phyloP scores from a whole-genome alignment of 1,140 invertebrate genomes.

The Rhyacophila brunnea region DNA sequence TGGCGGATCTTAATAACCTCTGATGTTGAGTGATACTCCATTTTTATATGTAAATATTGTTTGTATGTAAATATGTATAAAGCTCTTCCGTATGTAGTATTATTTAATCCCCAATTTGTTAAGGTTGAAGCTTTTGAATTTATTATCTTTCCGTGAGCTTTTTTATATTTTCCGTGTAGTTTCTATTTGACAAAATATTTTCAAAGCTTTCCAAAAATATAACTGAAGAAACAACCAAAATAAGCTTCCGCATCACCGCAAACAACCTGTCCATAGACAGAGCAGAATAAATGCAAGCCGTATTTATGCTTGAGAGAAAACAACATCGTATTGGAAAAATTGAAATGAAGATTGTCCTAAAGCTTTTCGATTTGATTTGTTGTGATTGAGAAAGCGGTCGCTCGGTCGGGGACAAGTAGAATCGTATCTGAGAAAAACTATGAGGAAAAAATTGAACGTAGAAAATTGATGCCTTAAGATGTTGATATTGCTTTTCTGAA shows the following conservation, averaged over 20 bases:
- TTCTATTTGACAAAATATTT: neutral
- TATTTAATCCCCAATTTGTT: too few relatives aligned
- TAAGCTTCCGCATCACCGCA: neutral
- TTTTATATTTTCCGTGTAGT: too few relatives aligned
- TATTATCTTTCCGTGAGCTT: too few relatives aligned
- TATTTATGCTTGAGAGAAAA: constrained; percentile 4
- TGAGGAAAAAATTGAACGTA: too few relatives aligned
- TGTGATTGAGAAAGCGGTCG: constrained; percentile 12
- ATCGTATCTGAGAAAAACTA: neutral
- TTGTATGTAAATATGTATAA: too few relatives aligned
- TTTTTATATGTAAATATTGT: too few relatives aligned
- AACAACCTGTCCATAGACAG: neutral
- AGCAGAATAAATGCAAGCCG: neutral
- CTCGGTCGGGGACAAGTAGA: constrained; percentile 6
- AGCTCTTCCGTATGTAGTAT: too few relatives aligned
- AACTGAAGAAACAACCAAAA: neutral
- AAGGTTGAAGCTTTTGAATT: too few relatives aligned
- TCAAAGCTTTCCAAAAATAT: neutral
- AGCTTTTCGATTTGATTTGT: constrained; percentile 26
- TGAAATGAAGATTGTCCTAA: constrained; percentile 22
- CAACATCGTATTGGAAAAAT: constrained; percentile 12
- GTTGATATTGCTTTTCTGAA: too few relatives aligned
- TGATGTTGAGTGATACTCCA: too few relatives aligned
- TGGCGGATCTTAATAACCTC: too few relatives aligned
- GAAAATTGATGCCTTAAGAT: too few relatives aligned